Evolutionary conservation across 2,888 invertebrate genomes (phyloP).

Genomic region (Zelleria hepariella): DNA sequence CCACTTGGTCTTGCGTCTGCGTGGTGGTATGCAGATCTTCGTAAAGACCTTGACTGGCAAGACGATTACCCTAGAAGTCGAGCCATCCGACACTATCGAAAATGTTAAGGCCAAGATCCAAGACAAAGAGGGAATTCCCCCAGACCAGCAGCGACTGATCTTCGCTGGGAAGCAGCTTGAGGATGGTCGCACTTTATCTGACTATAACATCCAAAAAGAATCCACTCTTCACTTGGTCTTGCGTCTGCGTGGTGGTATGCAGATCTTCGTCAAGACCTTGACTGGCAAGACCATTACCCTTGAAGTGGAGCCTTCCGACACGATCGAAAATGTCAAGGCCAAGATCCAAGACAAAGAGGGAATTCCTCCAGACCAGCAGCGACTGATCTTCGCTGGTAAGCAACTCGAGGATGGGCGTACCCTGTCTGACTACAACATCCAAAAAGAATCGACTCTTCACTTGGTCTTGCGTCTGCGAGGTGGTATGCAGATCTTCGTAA

Average conservation of each 20-base stretch:
- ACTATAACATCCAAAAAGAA: constrained; percentile 35
- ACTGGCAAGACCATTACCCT: constrained; percentile 32
- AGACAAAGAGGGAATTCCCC: constrained; percentile 39
- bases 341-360: constrained; percentile 31
- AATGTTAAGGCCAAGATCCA: constrained; percentile 40
- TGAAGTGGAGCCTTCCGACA: constrained; percentile 27
- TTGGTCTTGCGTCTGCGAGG: constrained; percentile 21
- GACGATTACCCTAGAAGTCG: constrained; percentile 34
- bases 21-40: constrained; percentile 33
- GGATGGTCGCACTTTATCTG: constrained; percentile 35
- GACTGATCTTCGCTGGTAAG: constrained; percentile 29
- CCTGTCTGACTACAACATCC: constrained; percentile 25
- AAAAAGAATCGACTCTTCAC: constrained; percentile 22
- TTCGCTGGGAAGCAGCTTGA: constrained; percentile 38
- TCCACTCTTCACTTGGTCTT: constrained; percentile 25
- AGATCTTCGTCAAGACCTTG: constrained; percentile 29
- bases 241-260: constrained; percentile 29
- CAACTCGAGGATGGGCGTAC: constrained; percentile 29
- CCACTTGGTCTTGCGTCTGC: constrained; percentile 9
- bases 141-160: constrained; percentile 36
- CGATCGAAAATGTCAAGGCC: constrained; percentile 30
- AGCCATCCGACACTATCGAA: constrained; percentile 33
- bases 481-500: constrained; percentile 24
- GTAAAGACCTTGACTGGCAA: constrained; percentile 37
- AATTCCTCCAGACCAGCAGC: constrained; percentile 29